phyloP scores from a whole-genome alignment of 2,113 vertebrate species.

The Lepisosteus oculatus region DNA sequence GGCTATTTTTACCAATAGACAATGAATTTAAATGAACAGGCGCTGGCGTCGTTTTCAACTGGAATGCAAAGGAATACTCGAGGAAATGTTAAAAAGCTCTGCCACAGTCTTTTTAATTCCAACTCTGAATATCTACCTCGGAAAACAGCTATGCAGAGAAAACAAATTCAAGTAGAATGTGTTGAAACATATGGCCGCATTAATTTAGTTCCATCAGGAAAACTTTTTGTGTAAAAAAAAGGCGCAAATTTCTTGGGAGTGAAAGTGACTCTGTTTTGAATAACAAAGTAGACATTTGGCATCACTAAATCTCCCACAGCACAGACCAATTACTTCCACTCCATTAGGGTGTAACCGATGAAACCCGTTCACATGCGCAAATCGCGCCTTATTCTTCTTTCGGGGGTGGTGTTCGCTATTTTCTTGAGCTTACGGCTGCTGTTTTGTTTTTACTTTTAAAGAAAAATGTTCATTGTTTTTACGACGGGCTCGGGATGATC shows the following conservation, averaged over 20 bases:
- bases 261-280: constrained; percentile 53
- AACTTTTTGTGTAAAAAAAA: constrained; percentile 18
- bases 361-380: constrained; percentile 39
- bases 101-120: too few species aligned
- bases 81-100: too few species aligned
- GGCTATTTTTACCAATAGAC: constrained; percentile 15
- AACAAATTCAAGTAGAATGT: too few species aligned
- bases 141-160: too few species aligned
- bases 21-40: constrained; percentile 19
- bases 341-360: constrained; percentile 65
- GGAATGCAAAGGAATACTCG: neutral
- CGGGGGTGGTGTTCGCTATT: too few species aligned
- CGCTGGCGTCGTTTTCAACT: neutral
- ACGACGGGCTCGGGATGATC: too few species aligned
- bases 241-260: constrained; percentile 40
- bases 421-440: too few species aligned
- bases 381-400: constrained; percentile 17
- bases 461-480: too few species aligned
- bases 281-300: constrained; percentile 68
- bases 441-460: too few species aligned
- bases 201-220: too few species aligned
- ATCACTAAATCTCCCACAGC: constrained; percentile 53
- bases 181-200: too few species aligned
- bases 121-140: too few species aligned
- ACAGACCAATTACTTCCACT: constrained; percentile 64